Base-by-base conservation (phyloP, 2,888 invertebrate genomes). In the Lepetodrilus schrolli region DNA sequence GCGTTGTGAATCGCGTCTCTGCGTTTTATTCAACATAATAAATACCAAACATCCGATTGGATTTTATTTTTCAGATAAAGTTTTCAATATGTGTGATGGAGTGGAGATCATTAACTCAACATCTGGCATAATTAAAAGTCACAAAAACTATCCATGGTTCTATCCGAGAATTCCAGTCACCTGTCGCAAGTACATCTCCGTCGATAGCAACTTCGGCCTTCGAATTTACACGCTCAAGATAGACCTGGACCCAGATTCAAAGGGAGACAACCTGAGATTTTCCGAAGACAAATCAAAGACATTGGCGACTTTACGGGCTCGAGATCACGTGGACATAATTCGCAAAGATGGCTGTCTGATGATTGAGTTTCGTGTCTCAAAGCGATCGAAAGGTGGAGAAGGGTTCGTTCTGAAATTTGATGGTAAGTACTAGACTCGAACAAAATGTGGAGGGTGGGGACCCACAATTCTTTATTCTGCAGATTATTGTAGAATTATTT, bases 381-480 rank as follows among this genome's bases (percentile, higher is more conserved):
- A 21, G 5, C 13, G 37, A 0, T 58, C 65, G 23, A 71, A 38
- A 23, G 36, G 49, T 1, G 77, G 75, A 4, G 37, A 47, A 49
- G 77, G 75, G 8, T 77, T 77, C 58, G 69, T 75, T 21, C 17
- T 77, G n/a, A 34, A 47, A 17, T 65, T 77, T 21, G 51, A 72
- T 13, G 36, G 77, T 77, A 69, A 72, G 77, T 75, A 8, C 7
- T 30, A 2, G 21, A n/a, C n/a, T n/a, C n/a, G n/a, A n/a, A n/a
- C n/a, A n/a, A n/a, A n/a, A n/a, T n/a, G n/a, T n/a, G n/a, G n/a
- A n/a, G n/a, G n/a, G n/a, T n/a, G n/a, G n/a, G n/a, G n/a, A n/a
- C n/a, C n/a, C n/a, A n/a, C n/a, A n/a, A n/a, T n/a, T n/a, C n/a
- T n/a, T n/a, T n/a, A n/a, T n/a, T n/a, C n/a, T n/a, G n/a, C n/a